Evolutionary conservation across 2,888 invertebrate species (phyloP), one percentile per base, ranked within the genome.

Genomic region (Blastobasis lacticolella): DNA sequence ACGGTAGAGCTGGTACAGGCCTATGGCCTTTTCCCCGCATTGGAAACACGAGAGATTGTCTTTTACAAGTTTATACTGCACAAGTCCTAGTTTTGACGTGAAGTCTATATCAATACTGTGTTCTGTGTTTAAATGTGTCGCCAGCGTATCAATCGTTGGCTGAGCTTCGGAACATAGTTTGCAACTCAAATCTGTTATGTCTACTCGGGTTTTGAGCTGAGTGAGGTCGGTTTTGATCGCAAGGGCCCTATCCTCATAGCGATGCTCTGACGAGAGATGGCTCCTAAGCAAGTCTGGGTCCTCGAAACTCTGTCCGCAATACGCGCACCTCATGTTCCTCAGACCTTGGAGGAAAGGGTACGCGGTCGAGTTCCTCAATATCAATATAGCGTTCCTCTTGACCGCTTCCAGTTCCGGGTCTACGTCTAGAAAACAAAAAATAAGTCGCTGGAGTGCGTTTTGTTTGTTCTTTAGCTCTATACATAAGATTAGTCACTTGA

Each of bases 291-390:
- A 55, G 5, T 74, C 72, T 0, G 85, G 79, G 47, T 84, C 78
- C 44, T 80, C 79, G 66, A 66, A 81, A 5, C 78, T 57, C 54
- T 81, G 81, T 54, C 78, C 76, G 52, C 63, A 63, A 51, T 59
- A 60, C 37, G 5, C 10, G 40, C 50, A 50, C 6, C 37, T 10
- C 7, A 50, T 40, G 6, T 6, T 8, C 5, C 36, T 54, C 50
- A 49, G 54, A 57, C 10, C 45, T 46, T 50, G 52, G 49, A 46
- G 46, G 23, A 87, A 87, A 44, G 86, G 86, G 60, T 78, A 83
- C 37, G 82, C 84, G 54, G 84, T 86, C n/a, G 84, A 79, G 69
- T 67, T 73, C 54, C 74, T 71, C 59, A 87, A 66, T 55, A 87
- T 69, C 50, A 67, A 69, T 65, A 78, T 78, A 57, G 85, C 85